phyloP scores from a whole-genome alignment of 1,140 invertebrate genomes.

The Nymphalis io region DNA sequence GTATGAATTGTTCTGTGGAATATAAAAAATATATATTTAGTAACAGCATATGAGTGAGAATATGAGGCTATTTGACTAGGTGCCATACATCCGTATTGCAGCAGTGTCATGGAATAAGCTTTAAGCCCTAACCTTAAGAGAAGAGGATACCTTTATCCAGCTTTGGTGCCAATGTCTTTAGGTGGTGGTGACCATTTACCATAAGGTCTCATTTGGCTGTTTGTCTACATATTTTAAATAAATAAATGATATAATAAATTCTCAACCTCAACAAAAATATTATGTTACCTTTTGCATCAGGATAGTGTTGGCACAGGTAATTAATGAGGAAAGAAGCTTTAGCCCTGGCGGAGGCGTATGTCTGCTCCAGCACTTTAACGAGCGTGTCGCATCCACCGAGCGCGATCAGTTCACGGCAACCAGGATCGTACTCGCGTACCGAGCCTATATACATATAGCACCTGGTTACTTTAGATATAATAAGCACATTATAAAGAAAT shows the following conservation, averaged over 20 bases:
- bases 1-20: constrained; percentile 59
- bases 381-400: constrained; percentile 84
- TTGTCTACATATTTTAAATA: no score
- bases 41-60: no score
- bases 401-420: constrained; percentile 82
- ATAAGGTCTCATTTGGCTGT: no score
- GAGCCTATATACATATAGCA: constrained; percentile 35
- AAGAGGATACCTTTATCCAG: no score
- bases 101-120: no score
- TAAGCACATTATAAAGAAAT: neutral
- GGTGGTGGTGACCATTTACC: no score
- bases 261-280: no score
- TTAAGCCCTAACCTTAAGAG: no score
- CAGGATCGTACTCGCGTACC: constrained; percentile 81
- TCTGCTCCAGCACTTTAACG: constrained; percentile 82
- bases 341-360: constrained; percentile 83
- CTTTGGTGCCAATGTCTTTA: no score
- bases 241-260: no score
- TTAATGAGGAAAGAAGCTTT: constrained; percentile 87
- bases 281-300: constrained; percentile 79
- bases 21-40: constrained; percentile 48
- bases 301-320: constrained; percentile 81
- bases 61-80: no score
- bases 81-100: no score
- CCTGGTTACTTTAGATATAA: neutral